Base-by-base conservation (phyloP, 2,113 vertebrate species). In the Stigmatopora argus region DNA sequence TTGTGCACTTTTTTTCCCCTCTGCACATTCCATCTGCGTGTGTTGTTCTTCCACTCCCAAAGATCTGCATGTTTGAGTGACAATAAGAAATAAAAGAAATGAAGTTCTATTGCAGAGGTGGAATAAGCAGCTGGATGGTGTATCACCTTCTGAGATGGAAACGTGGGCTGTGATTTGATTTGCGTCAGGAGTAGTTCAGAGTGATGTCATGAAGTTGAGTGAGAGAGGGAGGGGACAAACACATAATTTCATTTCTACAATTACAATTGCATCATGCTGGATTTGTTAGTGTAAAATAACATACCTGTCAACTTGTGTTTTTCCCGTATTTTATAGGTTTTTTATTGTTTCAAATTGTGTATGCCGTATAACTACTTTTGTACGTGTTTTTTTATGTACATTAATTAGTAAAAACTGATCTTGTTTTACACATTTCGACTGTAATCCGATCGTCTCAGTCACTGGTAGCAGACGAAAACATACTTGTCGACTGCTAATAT, bases 1-100 rank as follows among this genome's bases (percentile, higher is more conserved):
- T 82, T 75, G 74, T 75, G 49, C 58, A 49, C 62, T 81, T 79
- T 64, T 69, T 55, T 31, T 3, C 26, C 3, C 7, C 15, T 15
- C 15, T 7, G 7, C 70, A 81, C 78, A 80, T 83, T 81, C 70
- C 80, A 81, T 81, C 71, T 78, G 58, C 69, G n/a, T 78, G 61
- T 83, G 53, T 85, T 77, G 78, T 66, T 75, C 71, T 72, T 75
- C 64, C 45, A 66, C 52, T 26, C 70, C 57, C 59, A 41, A 62
- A 60, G 62, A 64, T 62, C 71, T 44, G 44, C 11, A 1, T 65
- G 45, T 52, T 51, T 34, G 48, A 55, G 23, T 41, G 31, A 21
- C 57, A 44, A 21, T 21, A 14, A 41, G 41, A 41, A 61, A 23
- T 45, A 41, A 67, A 77, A 66, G 45, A 66, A 74, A 14, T 60